phyloP scores from a whole-genome alignment of 2,113 vertebrate genomes.

The Dipodomys ordii region DNA sequence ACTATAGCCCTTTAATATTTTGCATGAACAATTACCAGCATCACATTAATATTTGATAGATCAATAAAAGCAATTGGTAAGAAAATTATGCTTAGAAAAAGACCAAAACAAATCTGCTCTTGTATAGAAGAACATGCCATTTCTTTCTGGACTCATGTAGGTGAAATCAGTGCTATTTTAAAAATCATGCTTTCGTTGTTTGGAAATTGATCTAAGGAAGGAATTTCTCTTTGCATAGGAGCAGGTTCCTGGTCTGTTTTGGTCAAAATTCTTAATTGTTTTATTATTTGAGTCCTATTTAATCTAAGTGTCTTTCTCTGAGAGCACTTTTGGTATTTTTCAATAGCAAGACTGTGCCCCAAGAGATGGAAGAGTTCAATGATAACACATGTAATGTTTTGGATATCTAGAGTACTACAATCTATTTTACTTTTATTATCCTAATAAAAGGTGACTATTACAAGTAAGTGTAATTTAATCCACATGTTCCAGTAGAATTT shows the following conservation, averaged over 20 bases:
- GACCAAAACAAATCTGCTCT: background rate
- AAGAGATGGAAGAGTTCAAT: background rate
- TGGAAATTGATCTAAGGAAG: conserved; percentile 24
- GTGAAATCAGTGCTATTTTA: conserved; percentile 9
- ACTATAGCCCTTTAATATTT: background rate
- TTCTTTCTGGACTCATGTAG: background rate
- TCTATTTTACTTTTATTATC: background rate
- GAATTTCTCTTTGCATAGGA: background rate
- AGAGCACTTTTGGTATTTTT: background rate
- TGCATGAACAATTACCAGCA: background rate
- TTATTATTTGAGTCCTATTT: conserved; percentile 28
- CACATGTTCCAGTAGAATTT: background rate
- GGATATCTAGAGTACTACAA: background rate
- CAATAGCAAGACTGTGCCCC: background rate
- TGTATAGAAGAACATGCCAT: background rate
- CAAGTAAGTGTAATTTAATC: conserved; percentile 28
- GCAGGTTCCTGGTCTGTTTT: background rate
- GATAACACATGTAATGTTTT: background rate
- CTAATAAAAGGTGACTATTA: background rate
- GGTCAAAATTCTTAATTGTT: conserved; percentile 22
- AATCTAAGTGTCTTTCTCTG: conserved; percentile 3
- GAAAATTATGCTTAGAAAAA: background rate
- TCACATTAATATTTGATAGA: background rate
- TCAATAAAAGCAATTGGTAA: conserved; percentile 5
- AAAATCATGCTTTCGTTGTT: background rate